Conservation (phyloP, 1,140 invertebrate species). For the Dreissena rostriformis region DNA sequence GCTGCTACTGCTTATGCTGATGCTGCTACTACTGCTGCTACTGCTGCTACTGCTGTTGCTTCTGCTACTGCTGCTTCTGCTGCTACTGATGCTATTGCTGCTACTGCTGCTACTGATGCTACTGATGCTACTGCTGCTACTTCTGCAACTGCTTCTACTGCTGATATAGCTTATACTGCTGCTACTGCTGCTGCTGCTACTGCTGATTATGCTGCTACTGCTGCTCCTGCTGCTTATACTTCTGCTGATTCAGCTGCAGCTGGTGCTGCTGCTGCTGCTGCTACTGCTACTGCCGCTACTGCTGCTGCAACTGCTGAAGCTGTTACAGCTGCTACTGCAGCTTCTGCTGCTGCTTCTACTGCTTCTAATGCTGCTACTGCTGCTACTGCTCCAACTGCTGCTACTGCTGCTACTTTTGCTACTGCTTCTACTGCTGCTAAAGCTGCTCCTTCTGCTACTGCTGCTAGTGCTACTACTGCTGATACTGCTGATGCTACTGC, state of each 20-base stretch:
- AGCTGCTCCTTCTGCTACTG: too few relatives aligned
- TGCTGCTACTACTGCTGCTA: conserved; percentile 17
- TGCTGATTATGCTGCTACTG: neutral
- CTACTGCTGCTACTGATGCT: conserved; percentile 5
- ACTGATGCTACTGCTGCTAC: conserved; percentile 3
- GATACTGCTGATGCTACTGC: too few relatives aligned
- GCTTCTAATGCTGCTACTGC: neutral
- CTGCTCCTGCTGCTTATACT: conserved; percentile 3
- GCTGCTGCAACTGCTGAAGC: conserved; percentile 22
- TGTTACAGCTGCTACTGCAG: conserved; percentile 24
- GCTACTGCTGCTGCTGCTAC: conserved; percentile 15
- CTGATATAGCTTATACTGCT: conserved; percentile 13
- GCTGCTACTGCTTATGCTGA: conserved; percentile 1
- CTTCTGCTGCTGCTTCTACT: conserved; percentile 18
- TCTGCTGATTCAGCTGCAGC: neutral
- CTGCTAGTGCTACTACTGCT: too few relatives aligned
- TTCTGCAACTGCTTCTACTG: neutral
- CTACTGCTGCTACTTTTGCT: conserved; percentile 16
- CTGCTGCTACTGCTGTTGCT: conserved; percentile 26
- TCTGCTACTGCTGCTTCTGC: conserved; percentile 17
- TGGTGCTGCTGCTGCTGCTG: conserved; percentile 1
- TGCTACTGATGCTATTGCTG: neutral
- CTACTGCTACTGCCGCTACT: conserved; percentile 1
- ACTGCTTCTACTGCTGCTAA: neutral
- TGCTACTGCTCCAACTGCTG: neutral